These are phyloP conservation scores for Drosophila tripunctata DNA, from an alignment of 2,888 invertebrate genomes.

Conservation along the genomic window DNA sequence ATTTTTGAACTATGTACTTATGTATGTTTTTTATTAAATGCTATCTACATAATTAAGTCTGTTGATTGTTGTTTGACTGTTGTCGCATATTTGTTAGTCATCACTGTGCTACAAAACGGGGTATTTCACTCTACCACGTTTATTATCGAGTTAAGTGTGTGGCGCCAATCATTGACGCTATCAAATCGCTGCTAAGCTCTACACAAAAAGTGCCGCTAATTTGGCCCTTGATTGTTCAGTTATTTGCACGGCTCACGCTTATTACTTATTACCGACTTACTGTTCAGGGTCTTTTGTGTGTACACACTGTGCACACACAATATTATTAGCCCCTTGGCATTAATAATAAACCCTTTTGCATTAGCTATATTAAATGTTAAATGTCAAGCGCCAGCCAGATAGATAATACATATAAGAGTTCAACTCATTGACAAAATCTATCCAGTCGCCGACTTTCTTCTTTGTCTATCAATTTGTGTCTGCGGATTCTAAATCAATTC, in stretches of 20 bases:
- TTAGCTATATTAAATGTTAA: conserved; percentile 63
- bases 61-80: conserved; percentile 5
- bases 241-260: conserved; percentile 57
- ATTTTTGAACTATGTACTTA: not conserved
- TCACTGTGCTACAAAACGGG: not conserved
- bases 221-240: conserved; percentile 65
- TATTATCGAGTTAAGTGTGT: conserved; percentile 27
- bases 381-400: not conserved
- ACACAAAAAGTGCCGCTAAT: conserved; percentile 63
- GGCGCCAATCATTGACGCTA: conserved; percentile 53
- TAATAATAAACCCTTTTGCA: conserved; percentile 50
- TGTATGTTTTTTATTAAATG: conserved; percentile 7
- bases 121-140: not conserved
- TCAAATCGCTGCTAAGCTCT: conserved; percentile 50
- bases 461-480: not conserved
- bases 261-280: conserved; percentile 24
- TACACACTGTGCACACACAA: conserved; percentile 39
- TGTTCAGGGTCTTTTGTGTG: conserved; percentile 37
- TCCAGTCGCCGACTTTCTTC: conserved; percentile 1
- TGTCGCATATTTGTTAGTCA: conserved; percentile 18
- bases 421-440: not conserved
- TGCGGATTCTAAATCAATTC: conserved; percentile 11
- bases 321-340: conserved; percentile 64
- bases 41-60: not conserved
- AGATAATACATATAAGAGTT: conserved; percentile 19